Conservation (phyloP, 2,797 vertebrate species). For the Eulemur coronatus region DNA sequence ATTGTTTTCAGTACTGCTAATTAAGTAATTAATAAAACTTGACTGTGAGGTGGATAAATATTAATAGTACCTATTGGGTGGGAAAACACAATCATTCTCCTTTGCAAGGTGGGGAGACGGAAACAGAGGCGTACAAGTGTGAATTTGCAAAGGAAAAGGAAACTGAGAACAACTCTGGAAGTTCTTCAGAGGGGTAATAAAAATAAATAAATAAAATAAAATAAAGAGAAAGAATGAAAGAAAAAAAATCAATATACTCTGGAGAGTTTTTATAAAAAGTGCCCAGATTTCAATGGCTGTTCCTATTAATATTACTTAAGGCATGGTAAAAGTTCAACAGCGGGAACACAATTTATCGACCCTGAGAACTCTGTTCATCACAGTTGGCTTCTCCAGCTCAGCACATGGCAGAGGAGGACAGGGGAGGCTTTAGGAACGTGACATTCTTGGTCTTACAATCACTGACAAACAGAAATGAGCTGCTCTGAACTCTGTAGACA, state of each 20-base stretch:
- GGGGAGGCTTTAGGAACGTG: not conserved
- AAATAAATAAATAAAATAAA: not conserved
- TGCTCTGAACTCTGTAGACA: not conserved
- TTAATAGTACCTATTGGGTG: slow-evolving; percentile 51
- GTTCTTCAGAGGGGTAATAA: not conserved
- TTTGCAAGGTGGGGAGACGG: not conserved
- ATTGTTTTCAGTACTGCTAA: slow-evolving; percentile 73
- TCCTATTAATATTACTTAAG: not conserved
- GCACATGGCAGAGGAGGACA: not conserved
- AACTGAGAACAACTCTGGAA: not conserved
- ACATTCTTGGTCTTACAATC: not conserved
- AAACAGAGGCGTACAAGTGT: not conserved
- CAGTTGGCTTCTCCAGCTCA: not conserved
- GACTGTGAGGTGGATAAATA: slow-evolving; percentile 70
- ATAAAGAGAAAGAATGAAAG: not conserved
- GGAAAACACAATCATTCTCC: slow-evolving; percentile 40
- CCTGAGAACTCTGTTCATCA: not conserved
- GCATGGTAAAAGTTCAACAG: not conserved
- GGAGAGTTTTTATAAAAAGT: not conserved
- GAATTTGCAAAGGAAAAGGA: not conserved
- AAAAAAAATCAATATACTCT: slow-evolving; percentile 5
- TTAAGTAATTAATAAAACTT: slow-evolving; percentile 76
- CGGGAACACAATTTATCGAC: not conserved
- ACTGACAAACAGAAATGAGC: not conserved
- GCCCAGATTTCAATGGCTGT: not conserved